A percentile compares a stretch with the other conserved stretches of the same genome.
Evolutionary conservation across 1,140 invertebrate species (phyloP).

Genomic region (Diorhabda carinulata): DNA sequence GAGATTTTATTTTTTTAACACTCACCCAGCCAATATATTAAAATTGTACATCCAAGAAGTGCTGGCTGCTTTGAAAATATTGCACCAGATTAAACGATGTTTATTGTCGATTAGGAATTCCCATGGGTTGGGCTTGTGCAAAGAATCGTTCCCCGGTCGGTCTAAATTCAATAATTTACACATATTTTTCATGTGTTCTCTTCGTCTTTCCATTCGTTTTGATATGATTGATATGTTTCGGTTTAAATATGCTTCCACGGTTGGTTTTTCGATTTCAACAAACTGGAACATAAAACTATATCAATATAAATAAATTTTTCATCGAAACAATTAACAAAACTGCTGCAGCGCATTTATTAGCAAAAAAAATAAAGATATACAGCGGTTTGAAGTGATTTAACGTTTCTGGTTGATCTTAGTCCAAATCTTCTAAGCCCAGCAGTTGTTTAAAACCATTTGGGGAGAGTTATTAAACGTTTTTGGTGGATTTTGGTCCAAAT

Average conservation of each 20-base stretch:
- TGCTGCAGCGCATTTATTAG: no score
- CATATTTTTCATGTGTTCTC: constrained; percentile 36
- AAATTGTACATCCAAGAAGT: constrained; percentile 90
- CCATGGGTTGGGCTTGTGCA: constrained; percentile 73
- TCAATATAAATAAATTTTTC: no score
- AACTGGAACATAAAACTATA: neutral
- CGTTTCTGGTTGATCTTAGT: no score
- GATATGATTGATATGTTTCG: constrained; percentile 33
- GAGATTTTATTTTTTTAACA: neutral
- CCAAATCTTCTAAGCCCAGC: no score
- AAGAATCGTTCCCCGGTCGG: constrained; percentile 57
- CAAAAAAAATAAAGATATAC: no score
- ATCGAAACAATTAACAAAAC: no score
- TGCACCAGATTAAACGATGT: constrained; percentile 79
- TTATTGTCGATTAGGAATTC: constrained; percentile 77
- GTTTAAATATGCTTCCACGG: constrained; percentile 13
- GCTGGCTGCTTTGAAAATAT: constrained; percentile 81
- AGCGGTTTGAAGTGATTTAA: no score
- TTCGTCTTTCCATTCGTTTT: constrained; percentile 37
- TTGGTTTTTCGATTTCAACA: neutral
- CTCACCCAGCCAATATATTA: constrained; percentile 72
- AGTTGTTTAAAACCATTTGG: no score
- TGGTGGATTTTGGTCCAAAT: no score
- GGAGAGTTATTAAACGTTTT: no score
- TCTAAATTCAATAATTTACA: constrained; percentile 41